Evolutionary conservation across 2,113 vertebrate species (phyloP).

Genomic region (Onychorhynchus coronatus): DNA sequence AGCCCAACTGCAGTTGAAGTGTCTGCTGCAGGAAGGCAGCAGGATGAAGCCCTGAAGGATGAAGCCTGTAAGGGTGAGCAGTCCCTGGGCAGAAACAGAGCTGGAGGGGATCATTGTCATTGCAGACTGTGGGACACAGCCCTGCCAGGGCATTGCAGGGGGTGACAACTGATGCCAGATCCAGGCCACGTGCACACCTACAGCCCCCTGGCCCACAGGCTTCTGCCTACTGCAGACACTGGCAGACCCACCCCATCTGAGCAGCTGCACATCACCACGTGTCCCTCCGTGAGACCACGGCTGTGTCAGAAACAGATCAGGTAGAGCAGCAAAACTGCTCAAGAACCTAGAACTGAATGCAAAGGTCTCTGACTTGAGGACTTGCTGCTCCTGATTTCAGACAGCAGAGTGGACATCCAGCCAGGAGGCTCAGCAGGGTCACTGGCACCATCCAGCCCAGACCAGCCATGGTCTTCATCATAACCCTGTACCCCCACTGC

Average conservation of each 20-base stretch:
- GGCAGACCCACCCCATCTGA: fast-evolving
- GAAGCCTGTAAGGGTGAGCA: neutral
- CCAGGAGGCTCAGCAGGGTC: neutral
- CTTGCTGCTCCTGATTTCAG: neutral
- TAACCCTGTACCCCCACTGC: neutral
- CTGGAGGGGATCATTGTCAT: neutral
- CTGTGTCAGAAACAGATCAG: neutral
- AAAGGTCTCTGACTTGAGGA: neutral
- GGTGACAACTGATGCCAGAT: fast-evolving
- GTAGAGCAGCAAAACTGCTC: neutral
- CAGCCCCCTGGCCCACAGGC: neutral
- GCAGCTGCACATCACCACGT: fast-evolving
- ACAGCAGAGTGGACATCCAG: neutral
- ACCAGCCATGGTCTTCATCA: neutral
- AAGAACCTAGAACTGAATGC: neutral
- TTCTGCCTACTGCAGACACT: fast-evolving
- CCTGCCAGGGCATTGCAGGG: neutral
- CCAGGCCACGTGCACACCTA: neutral
- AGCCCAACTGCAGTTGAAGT: neutral
- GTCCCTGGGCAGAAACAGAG: neutral
- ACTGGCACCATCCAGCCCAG: neutral
- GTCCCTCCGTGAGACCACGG: fast-evolving
- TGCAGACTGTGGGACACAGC: neutral
- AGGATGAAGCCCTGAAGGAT: neutral
- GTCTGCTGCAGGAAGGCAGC: neutral